A percentile compares a stretch with the other conserved stretches of the same genome.
Evolutionary conservation across 2,797 vertebrate genomes (phyloP).

Genomic region (Micropoecilia bifurca): DNA sequence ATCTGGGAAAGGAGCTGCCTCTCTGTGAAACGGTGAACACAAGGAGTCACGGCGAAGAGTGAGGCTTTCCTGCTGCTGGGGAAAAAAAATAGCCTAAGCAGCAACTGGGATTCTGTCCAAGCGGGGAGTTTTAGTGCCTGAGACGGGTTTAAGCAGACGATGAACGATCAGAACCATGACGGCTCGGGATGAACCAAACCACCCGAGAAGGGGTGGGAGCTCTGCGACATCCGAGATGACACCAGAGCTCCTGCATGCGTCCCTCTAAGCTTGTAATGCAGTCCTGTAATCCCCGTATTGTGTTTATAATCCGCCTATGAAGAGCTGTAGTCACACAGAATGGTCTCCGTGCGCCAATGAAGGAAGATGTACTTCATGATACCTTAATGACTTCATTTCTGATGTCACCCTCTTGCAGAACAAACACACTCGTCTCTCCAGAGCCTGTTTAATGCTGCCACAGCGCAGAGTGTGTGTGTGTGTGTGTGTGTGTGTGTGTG

Average conservation of each 20-base stretch:
- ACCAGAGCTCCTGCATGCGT: slow-evolving; percentile 39
- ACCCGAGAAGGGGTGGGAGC: slow-evolving; percentile 20
- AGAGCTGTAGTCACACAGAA: slow-evolving; percentile 43
- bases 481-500: not conserved
- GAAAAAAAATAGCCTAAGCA: slow-evolving; percentile 17
- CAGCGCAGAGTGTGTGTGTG: not conserved
- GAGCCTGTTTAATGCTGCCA: not conserved
- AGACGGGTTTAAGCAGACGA: slow-evolving; percentile 65
- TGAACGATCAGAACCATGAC: slow-evolving; percentile 27
- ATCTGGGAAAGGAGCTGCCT: slow-evolving; percentile 41
- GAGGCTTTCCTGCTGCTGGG: slow-evolving; percentile 43
- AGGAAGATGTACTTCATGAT: slow-evolving; percentile 49
- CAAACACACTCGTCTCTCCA: not conserved
- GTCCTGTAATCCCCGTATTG: slow-evolving; percentile 47
- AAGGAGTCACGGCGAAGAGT: slow-evolving; percentile 38
- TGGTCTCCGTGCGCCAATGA: slow-evolving; percentile 65
- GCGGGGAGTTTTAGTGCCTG: slow-evolving; percentile 26
- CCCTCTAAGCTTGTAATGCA: slow-evolving; percentile 53
- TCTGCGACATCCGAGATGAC: slow-evolving; percentile 41
- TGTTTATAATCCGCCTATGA: slow-evolving; percentile 59
- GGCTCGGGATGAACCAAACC: slow-evolving; percentile 35
- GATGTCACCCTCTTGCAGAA: not conserved
- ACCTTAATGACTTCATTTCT: slow-evolving; percentile 15
- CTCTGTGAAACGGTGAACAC: slow-evolving; percentile 37
- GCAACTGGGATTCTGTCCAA: slow-evolving; percentile 54